Conservation (phyloP, 2,797 vertebrate genomes). For the Danio jaintianensis region DNA sequence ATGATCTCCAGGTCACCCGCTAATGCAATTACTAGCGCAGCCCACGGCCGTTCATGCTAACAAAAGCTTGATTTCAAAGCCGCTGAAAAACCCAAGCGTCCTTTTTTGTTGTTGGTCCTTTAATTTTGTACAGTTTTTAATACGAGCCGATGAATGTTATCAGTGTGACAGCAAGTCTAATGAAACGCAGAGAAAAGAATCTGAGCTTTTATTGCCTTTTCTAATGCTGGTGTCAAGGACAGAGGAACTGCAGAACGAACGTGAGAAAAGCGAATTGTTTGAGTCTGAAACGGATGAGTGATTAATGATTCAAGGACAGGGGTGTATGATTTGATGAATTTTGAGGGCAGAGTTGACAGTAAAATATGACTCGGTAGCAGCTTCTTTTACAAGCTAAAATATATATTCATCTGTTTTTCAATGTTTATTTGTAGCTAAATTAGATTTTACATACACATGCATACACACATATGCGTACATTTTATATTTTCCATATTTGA, state of each 20-base stretch:
- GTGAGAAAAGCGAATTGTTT: not conserved
- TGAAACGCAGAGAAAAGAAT: not conserved
- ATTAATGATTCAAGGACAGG: not conserved
- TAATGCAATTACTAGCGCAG: conserved; percentile 17
- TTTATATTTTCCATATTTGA: too few species aligned
- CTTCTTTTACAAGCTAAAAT: too few species aligned
- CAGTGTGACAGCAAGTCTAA: conserved; percentile 2
- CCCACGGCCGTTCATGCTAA: not conserved
- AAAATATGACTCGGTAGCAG: too few species aligned
- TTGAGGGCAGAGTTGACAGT: not conserved
- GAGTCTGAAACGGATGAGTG: not conserved
- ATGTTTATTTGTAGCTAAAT: too few species aligned
- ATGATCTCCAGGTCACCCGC: conserved; percentile 16
- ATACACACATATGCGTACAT: too few species aligned
- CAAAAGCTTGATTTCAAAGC: not conserved
- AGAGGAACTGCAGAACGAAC: not conserved
- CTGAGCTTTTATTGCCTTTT: not conserved
- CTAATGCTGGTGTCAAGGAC: conserved; percentile 1
- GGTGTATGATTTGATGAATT: not conserved
- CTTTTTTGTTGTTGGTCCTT: conserved; percentile 13
- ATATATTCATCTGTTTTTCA: not conserved
- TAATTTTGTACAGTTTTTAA: conserved; percentile 3
- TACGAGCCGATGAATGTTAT: not conserved
- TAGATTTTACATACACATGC: too few species aligned
- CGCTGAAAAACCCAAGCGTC: not conserved